Evolutionary conservation across 2,113 vertebrate species (phyloP).

Genomic region (Oryzias melastigma): DNA sequence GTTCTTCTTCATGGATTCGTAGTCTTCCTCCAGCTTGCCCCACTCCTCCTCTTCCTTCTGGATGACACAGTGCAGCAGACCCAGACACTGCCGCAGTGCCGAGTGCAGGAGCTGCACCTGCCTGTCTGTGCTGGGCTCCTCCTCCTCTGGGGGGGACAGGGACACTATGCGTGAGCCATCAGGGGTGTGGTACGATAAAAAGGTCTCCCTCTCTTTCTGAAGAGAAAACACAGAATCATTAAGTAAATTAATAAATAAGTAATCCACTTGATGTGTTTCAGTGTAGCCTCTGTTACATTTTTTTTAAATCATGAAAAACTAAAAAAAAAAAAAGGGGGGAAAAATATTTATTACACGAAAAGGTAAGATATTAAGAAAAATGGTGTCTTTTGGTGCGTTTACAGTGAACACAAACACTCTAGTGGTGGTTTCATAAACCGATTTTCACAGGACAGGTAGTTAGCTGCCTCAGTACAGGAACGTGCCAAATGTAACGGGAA

Average conservation of each 20-base stretch:
- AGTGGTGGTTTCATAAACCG: background rate
- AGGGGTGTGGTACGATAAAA: constrained; percentile 58
- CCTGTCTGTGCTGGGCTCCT: constrained; percentile 51
- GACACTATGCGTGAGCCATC: constrained; percentile 64
- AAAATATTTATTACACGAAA: constrained; percentile 47
- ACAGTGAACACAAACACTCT: background rate
- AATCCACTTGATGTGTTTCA: no score
- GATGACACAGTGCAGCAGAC: constrained; percentile 73
- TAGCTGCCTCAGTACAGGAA: constrained; percentile 21
- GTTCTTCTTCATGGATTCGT: constrained; percentile 57
- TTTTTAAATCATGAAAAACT: no score
- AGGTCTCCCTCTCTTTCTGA: constrained; percentile 71
- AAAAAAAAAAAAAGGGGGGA: constrained; percentile 7
- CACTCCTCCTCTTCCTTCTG: constrained; percentile 73
- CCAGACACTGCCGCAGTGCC: constrained; percentile 72
- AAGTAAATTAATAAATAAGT: no score
- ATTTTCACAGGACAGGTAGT: constrained; percentile 34
- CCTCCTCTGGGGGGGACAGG: constrained; percentile 34
- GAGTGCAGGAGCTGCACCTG: constrained; percentile 66
- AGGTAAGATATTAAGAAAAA: background rate
- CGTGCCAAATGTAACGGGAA: constrained; percentile 23
- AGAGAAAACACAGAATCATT: constrained; percentile 1
- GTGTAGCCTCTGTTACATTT: no score
- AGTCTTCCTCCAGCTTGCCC: constrained; percentile 69
- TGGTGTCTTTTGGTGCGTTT: constrained; percentile 33